A percentile compares a stretch with the other conserved stretches of the same genome.
phyloP scores from a whole-genome alignment of 2,888 invertebrate species.

The Acrocyrtus sp. region DNA sequence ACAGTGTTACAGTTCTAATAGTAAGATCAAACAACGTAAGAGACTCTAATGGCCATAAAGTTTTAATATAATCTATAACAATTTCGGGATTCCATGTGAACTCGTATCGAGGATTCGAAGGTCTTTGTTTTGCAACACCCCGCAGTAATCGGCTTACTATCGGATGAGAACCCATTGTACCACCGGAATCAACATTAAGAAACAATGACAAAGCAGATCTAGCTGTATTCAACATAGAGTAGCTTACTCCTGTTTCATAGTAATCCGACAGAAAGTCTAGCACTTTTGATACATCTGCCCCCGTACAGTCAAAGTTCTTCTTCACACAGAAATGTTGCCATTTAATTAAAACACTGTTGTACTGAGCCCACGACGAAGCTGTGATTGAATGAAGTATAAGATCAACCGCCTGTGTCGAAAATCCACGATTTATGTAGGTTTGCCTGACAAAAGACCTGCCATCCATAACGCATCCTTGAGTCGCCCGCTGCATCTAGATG shows the following conservation, averaged over 20 bases:
- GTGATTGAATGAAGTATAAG: neutral
- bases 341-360: constrained; percentile 7
- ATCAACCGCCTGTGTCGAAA: neutral
- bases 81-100: constrained; percentile 24
- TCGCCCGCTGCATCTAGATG: neutral
- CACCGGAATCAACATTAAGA: neutral
- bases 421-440: neutral
- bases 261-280: constrained; percentile 1
- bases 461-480: neutral
- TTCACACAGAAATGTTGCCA: constrained; percentile 21
- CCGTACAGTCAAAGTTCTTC: neutral
- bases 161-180: constrained; percentile 13
- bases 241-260: constrained; percentile 6
- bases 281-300: neutral
- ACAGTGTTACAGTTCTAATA: constrained; percentile 6
- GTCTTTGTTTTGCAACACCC: constrained; percentile 15
- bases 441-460: neutral
- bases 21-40: constrained; percentile 13
- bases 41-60: neutral
- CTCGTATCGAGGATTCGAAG: constrained; percentile 22
- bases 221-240: constrained; percentile 14
- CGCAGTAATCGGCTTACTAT: constrained; percentile 15
- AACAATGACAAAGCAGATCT: constrained; percentile 30
- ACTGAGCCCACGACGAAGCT: constrained; percentile 2
- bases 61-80: constrained; percentile 2